Base-by-base conservation (phyloP, 1,140 invertebrate species). In the Trachelipus rathkii region DNA sequence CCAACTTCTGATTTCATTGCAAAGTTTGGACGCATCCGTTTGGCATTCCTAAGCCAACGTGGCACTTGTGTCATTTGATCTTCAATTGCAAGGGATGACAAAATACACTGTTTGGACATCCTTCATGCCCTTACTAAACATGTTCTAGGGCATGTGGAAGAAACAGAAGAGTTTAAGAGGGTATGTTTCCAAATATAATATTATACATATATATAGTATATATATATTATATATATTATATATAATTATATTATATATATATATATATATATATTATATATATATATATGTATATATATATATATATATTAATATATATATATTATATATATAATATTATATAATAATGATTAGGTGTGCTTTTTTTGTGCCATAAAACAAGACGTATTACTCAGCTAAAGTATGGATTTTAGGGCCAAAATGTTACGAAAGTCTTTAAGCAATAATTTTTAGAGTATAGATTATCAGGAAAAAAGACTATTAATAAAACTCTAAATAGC, bases 31-130 rank as follows among this genome's bases (percentile, higher is more conserved):
- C 86, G 92, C 93, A n/a, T 80, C 95, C 95, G 24, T 87, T 97
- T 84, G 93, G 95, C 82, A 86, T 93, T 83, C 88, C 91, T 78
- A 96, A 96, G 86, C 95, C 69, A 98, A 98, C 87, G 93, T 97
- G 80, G 94, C 95, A 77, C 87, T 98, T 84, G 95, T 97, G 73
- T 94, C 94, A 86, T 96, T 97, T 87, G 95, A 97, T 89, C 89
- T 98, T 83, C 95, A 78, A 97, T 97, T 81, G 93, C 94, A 60
- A 93, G 91, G 87, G 95, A 95, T 72, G 95, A 97, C 86, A 95
- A 95, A 85, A 95, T 97, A 83, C 95, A 97, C 86, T 98, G 95
- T 87, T 88, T 98, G 83, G 95, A 98, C 86, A 95, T 98, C 82
- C 88, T 97, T 69, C 94, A 97, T 85, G 89, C 94, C 24, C 88